Evolutionary conservation across 2,888 invertebrate species (phyloP), one percentile per base, ranked within the genome.

Genomic region (Macrophya alboannulata): DNA sequence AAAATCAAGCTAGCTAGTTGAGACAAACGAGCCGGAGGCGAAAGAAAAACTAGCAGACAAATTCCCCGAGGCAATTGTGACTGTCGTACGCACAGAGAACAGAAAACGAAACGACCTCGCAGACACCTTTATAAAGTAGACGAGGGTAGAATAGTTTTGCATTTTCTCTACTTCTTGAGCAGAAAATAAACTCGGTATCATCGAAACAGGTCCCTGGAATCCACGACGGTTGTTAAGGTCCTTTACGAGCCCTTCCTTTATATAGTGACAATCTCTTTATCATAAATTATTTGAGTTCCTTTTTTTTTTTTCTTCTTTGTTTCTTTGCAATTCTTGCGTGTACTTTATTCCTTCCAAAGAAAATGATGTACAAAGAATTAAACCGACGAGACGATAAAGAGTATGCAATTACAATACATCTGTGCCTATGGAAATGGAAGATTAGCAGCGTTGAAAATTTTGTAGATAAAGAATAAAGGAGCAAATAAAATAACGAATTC

Each of bases 121-220:
- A 81, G 59, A 81, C 59, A 62, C 62, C 81, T 62, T 62, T 81
- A 8, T 40, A 81, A 81, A 43, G 59, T 81, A 43, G 59, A 59
- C 79, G 79, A 79, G 79, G 40, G 79, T 77, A 31, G 79, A 59
- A 79, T 79, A 79, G 79, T 79, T 79, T 79, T 79, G 59, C 79
- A 79, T 79, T 74, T 45, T 74, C 72, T 74, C 59, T 59, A 79
- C 59, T 55, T 43, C 48, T 40, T 43, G 12, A n/a, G 40, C n/a
- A 59, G 40, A n/a, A 81, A 40, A 62, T 40, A 40, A 62, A 62
- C 40, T 81, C 43, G 6, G 62, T 62, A 40, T 81, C 62, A 62
- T 81, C 21, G 21, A 81, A 81, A 31, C 43, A 43, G 59, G 15
- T 21, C 5, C 43, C 43, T 55, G 59, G 25, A 62, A 81, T 62